A percentile compares a stretch with the other conserved stretches of the same genome.
phyloP scores from a whole-genome alignment of 2,797 vertebrate species.

The Intellagama lesueurii region DNA sequence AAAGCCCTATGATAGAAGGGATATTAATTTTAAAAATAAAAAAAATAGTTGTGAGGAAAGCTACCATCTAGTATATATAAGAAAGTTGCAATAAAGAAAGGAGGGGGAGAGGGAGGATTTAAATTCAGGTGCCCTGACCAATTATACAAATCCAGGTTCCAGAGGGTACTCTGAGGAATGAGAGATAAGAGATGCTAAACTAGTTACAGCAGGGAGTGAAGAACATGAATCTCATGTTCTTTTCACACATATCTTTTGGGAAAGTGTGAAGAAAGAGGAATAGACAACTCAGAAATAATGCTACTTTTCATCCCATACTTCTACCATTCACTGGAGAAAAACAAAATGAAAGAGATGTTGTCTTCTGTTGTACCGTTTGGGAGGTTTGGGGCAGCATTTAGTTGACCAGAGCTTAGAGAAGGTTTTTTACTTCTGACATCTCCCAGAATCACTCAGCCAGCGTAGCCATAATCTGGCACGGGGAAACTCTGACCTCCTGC shows the following conservation, averaged over 20 bases:
- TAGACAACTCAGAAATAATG: neutral
- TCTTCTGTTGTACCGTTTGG: neutral
- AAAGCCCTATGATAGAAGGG: neutral
- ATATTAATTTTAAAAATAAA: neutral
- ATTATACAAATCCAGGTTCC: neutral
- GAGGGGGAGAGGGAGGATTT: neutral
- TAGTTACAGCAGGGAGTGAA: neutral
- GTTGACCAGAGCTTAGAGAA: neutral
- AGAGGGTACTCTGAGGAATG: neutral
- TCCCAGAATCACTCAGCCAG: too few relatives aligned
- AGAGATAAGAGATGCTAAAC: neutral
- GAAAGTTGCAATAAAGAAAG: neutral
- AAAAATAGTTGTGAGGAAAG: neutral
- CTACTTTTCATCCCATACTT: neutral
- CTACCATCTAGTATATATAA: neutral
- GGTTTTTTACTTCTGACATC: too few relatives aligned
- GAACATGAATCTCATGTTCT: neutral
- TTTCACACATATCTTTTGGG: neutral
- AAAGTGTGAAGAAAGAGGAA: neutral
- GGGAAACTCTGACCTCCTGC: too few relatives aligned
- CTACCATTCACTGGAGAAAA: neutral
- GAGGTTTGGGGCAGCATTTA: neutral
- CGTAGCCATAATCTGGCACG: too few relatives aligned
- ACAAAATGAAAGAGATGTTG: neutral
- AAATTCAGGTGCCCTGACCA: neutral